Evolutionary conservation across 37 sponge, comb jelly and placozoan species (phyloP).

Genomic region (Petrosia ficiformis): DNA sequence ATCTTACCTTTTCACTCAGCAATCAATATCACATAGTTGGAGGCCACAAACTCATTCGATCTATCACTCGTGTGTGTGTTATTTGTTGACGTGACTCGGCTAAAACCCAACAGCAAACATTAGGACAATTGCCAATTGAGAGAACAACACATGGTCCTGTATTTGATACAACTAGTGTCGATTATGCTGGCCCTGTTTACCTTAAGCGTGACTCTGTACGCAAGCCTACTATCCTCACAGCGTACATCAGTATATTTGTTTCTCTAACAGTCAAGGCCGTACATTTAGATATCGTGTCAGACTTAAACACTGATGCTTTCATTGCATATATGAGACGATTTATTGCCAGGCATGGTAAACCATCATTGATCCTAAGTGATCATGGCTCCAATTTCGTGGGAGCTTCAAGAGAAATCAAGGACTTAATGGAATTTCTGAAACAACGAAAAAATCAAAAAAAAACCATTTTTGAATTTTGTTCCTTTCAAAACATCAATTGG

Average conservation of each 20-base stretch:
- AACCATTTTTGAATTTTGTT: constrained; percentile 35
- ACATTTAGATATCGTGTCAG: constrained; percentile 41
- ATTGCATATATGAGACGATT: constrained; percentile 34
- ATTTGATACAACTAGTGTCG: constrained; percentile 37
- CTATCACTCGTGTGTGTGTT: constrained; percentile 28
- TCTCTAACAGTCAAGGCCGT: constrained; percentile 43
- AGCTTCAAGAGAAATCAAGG: constrained; percentile 25
- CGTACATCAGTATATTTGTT: constrained; percentile 34
- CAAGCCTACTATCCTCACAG: constrained; percentile 14
- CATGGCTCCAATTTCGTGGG: constrained; percentile 52
- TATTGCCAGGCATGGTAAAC: constrained; percentile 28
- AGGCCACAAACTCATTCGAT: constrained; percentile 18
- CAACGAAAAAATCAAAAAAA: constrained; percentile 12
- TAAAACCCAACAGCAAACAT: constrained; percentile 13
- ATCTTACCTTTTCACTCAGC: constrained; percentile 12
- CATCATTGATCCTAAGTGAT: constrained; percentile 44
- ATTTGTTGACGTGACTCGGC: constrained; percentile 28
- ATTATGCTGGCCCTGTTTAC: constrained; percentile 55
- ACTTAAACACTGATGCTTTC: constrained; percentile 38
- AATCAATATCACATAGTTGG: constrained; percentile 26
- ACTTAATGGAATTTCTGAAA: constrained; percentile 12
- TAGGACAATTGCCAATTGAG: constrained; percentile 43
- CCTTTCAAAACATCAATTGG: constrained; percentile 28
- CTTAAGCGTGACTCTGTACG: constrained; percentile 24
- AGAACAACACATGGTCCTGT: constrained; percentile 14